Evolutionary conservation across 2,888 invertebrate genomes (phyloP), one percentile per base, ranked within the genome.

Genomic region (Andrena marginata): DNA sequence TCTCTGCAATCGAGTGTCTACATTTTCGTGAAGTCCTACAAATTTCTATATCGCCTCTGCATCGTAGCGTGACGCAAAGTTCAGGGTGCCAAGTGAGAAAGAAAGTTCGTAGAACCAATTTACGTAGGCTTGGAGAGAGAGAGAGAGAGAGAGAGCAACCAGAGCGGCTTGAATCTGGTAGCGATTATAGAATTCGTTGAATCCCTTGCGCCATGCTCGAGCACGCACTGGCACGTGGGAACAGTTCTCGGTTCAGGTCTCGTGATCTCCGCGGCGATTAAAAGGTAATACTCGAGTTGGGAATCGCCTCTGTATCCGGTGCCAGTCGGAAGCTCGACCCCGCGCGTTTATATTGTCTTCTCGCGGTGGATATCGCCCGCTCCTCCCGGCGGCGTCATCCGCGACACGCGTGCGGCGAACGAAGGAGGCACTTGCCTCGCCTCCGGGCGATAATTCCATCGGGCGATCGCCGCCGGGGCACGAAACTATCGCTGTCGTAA

Each of bases 401-500:
- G 35, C 56, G n/a, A 49, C 26, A 56, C 26, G 31, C 26, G 26
- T 56, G 20, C 42, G 26, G 56, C 26, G 35, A 7, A 23, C 10
- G 29, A 16, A 13, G 51, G n/a, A 31, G 62, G 23, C 59, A 60
- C 49, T 77, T 73, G 77, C 75, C 85, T 77, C 56, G 71, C 83
- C 70, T 29, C 16, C 65, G 81, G 83, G 75, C 78, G 73, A 78
- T 84, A 73, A 42, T 86, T 71, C 76, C 76, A 71, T 64, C 65
- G 63, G 68, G 54, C 56, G 67, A 54, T 60, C 69, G 71, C 79
- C 72, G 82, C 69, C 73, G 76, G 42, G 42, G 62, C 79, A 82
- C 82, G 88, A 88, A 88, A 88, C 84, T n/a, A 84, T 83, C 77
- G 80, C 81, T 85, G 84, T 84, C 65, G 87, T 88, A 88, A 88